phyloP scores from a whole-genome alignment of 2,113 vertebrate species.

The Sphaerodactylus townsendi region DNA sequence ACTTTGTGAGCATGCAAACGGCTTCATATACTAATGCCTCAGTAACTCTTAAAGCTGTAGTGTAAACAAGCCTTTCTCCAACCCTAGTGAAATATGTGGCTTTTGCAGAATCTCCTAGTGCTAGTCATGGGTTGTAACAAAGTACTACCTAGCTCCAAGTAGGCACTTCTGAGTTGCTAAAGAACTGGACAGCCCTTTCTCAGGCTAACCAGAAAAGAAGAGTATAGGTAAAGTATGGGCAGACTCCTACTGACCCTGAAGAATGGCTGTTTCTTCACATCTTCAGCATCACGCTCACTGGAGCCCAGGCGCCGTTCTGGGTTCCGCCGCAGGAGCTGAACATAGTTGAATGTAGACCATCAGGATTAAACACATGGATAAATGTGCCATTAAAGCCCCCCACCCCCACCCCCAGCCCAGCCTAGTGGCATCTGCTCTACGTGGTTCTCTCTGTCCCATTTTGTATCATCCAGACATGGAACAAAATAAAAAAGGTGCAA shows the following conservation, averaged over 20 bases:
- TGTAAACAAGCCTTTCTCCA: background rate
- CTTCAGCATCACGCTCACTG: conserved; percentile 94
- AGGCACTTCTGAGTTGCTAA: background rate
- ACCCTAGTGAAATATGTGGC: background rate
- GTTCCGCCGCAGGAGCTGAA: conserved; percentile 93
- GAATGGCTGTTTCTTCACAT: conserved; percentile 97
- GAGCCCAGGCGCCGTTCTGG: conserved; percentile 95
- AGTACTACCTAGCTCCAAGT: background rate
- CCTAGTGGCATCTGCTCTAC: background rate
- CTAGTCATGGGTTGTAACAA: background rate
- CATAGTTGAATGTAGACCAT: background rate
- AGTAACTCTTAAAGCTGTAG: background rate
- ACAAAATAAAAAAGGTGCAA: background rate
- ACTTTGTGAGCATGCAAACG: background rate
- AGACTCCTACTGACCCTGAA: conserved; percentile 85
- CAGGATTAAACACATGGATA: background rate
- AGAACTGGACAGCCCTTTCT: background rate
- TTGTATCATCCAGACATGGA: background rate
- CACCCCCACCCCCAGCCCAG: background rate
- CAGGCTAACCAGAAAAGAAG: background rate
- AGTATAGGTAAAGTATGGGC: background rate
- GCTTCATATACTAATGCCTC: background rate
- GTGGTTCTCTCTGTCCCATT: background rate
- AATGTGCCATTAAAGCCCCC: background rate
- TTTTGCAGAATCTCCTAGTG: background rate